Percentiles rank a stretch among this genome's conserved stretches.
These are phyloP conservation scores for Brachirus orientalis DNA, from an alignment of 2,113 vertebrate genomes.

Conservation along the genomic window DNA sequence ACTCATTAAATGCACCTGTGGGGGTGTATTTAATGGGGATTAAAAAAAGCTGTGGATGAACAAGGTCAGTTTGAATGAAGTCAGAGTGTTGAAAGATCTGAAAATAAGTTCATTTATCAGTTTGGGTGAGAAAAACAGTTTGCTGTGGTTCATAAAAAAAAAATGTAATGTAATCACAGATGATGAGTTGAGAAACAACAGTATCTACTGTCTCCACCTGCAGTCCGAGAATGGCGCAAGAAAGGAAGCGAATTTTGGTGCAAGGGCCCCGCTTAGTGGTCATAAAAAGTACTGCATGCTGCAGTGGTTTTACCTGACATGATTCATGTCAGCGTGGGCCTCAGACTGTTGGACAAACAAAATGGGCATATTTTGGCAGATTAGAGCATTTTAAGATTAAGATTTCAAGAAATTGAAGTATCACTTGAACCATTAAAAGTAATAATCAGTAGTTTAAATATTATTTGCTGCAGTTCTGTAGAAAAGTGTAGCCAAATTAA, in stretches of 20 bases:
- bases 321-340: neutral
- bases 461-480: too few species aligned
- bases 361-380: neutral
- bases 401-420: too few species aligned
- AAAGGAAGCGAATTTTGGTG: conserved; percentile 18
- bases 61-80: conserved; percentile 12
- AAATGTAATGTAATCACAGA: too few species aligned
- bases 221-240: conserved; percentile 10
- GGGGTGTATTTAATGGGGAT: conserved; percentile 1
- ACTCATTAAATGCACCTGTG: neutral
- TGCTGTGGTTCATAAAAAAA: too few species aligned
- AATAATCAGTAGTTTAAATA: too few species aligned
- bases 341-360: too few species aligned
- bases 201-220: conserved; percentile 44
- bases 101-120: too few species aligned
- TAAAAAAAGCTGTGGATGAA: too few species aligned
- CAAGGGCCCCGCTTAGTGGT: conserved; percentile 56
- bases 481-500: too few species aligned
- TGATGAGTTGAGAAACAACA: neutral
- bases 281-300: conserved; percentile 16
- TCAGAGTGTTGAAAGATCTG: too few species aligned
- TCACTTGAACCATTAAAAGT: too few species aligned
- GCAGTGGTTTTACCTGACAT: neutral
- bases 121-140: too few species aligned
- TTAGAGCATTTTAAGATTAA: neutral